Evolutionary conservation across 2,113 vertebrate species (phyloP), one percentile per base, ranked within the genome.

Genomic region (Cinclus cinclus): DNA sequence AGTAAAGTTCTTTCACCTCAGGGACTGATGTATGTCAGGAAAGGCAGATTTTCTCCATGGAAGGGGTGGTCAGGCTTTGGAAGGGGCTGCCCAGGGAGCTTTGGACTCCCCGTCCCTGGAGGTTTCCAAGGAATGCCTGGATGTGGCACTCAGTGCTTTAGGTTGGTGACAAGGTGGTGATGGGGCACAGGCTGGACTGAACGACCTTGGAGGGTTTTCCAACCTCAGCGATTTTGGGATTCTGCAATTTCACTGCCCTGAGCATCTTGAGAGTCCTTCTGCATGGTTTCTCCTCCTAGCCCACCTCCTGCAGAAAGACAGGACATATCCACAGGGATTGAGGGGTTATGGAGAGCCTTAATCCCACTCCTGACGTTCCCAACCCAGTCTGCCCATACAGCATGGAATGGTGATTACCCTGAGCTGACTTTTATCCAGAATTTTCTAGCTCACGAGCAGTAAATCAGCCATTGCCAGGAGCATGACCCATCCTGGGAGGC

Each of bases 251-350:
- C 18, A 27, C 31, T 76, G 35, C 35, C 47, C 63, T 55, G 24
- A 52, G 87, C 24, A 35, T 12, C 14, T 3, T 13, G 21, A 13
- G 21, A 20, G 15, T 49, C 47, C 21, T 30, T 60, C 53, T 83
- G 21, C 1, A 0, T 28, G 49, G 25, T 16, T 69, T 63, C 31
- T 62, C 30, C 62, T 47, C 41, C 87, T 55, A 14, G 11, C 53
- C 46, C 33, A 18, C 20, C 28, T 37, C 22, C 33, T 7, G 1
- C 35, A 79, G 44, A 33, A 68, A n/a, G 50, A 23, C 18, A 60
- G 1, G 15, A 9, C 25, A 30, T 11, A 22, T 19, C 11, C 25
- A 11, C 2, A 1, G 46, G 59, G 44, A 44, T 0, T 20, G 52
- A 75, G 42, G 39, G 39, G 37, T 3, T 10, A 31, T 0, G 3